phyloP scores from a whole-genome alignment of 2,888 invertebrate species.

The Crepidodera aurea region DNA sequence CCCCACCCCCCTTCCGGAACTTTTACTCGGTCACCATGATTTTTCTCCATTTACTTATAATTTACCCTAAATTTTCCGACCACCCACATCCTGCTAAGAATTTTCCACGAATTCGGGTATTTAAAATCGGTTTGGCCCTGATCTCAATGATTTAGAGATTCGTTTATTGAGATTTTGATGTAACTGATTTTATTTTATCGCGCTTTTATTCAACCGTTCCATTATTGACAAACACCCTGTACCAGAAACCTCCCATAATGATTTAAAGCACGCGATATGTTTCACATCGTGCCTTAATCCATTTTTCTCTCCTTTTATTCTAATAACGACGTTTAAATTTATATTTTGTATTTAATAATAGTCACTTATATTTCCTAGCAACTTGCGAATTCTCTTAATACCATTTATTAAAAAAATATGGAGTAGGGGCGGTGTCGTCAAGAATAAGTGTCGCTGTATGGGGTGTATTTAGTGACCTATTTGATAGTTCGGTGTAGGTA shows the following conservation, averaged over 20 bases:
- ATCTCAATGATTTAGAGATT: background rate
- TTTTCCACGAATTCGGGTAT: no score
- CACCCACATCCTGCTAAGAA: no score
- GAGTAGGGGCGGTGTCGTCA: background rate
- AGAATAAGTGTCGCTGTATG: background rate
- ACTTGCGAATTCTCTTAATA: background rate
- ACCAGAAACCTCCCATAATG: background rate
- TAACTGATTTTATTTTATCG: background rate
- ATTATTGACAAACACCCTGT: background rate
- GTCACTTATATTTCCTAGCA: background rate
- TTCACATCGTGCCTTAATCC: slow-evolving; percentile 2
- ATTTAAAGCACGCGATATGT: background rate
- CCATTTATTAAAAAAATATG: slow-evolving; percentile 2
- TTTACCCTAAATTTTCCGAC: no score
- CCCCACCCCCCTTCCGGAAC: no score
- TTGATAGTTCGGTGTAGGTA: background rate
- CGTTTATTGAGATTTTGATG: background rate
- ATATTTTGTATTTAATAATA: slow-evolving; percentile 4
- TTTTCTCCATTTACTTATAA: no score
- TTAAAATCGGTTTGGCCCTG: no score
- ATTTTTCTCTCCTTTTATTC: background rate
- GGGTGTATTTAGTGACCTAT: background rate
- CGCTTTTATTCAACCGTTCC: background rate
- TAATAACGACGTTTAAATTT: slow-evolving; percentile 6
- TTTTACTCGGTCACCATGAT: no score